Evolutionary conservation across 2,888 invertebrate genomes (phyloP), one percentile per base, ranked within the genome.

Genomic region (Dromius quadrimaculatus): DNA sequence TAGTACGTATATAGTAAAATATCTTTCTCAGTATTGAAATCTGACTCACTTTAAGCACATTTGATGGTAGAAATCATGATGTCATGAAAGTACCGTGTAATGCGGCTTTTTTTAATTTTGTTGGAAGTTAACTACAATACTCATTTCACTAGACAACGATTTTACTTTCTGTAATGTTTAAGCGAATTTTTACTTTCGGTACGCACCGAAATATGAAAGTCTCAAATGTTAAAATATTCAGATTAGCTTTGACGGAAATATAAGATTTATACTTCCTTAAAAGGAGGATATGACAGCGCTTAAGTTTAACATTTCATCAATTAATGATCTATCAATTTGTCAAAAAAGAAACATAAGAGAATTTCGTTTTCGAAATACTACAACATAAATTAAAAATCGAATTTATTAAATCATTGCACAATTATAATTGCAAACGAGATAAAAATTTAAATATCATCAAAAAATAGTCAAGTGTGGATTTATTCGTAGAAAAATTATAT

Each of bases 121-220:
- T 41, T 15, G 1, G 15, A 41, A 11, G 38, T 38, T 38, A 13
- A 11, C 15, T 28, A 36, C 13, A 38, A n/a, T 38, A 15, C 38
- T 38, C 38, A 15, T 41, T 41, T 41, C 41, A 41, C 41, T 41
- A 41, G 11, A 41, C 41, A 41, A 41, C 15, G 41, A 41, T 41
- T 41, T 41, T 41, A 41, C 41, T 41, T 41, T 41, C 41, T 41
- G 41, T 15, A 6, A 4, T 8, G 6, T 41, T 41, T 41, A 11
- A 1, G 15, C 13, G 41, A 11, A 41, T 41, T 41, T 41, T 41
- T 41, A 41, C 41, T 41, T 41, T 41, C 41, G 6, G 41, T 15
- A 11, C 15, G 15, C 11, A 1, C 5, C 41, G 41, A 41, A 15
- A 1, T 41, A 41, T 41, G 41, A 41, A 41, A 41, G 41, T 41